Conservation (phyloP, 2,797 vertebrate genomes). For the Clangula hyemalis region DNA sequence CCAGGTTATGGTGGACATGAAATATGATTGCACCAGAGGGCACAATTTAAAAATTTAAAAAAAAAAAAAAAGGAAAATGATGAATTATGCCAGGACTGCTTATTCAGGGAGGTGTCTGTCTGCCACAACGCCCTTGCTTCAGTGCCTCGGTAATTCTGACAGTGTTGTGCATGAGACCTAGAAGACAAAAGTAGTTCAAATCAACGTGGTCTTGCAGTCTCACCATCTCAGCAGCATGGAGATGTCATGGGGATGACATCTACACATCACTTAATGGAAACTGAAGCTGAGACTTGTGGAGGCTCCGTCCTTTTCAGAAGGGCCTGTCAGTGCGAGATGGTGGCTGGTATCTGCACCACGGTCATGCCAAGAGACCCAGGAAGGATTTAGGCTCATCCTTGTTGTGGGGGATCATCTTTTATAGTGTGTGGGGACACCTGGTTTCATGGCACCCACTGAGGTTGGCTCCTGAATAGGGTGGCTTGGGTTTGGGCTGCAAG, state of each 20-base stretch:
- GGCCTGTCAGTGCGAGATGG: not conserved
- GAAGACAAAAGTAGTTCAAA: not conserved
- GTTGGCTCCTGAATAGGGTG: not conserved
- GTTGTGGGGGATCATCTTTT: not conserved
- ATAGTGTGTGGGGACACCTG: not conserved
- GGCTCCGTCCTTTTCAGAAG: not conserved
- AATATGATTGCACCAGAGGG: not conserved
- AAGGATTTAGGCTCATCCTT: not conserved
- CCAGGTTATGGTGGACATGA: not conserved
- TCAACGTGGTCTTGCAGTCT: too few species aligned
- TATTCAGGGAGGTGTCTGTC: not conserved
- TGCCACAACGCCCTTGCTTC: not conserved
- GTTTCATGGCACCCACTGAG: not conserved
- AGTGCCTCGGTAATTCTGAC: not conserved
- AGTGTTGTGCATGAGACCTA: not conserved
- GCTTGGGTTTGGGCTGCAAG: not conserved
- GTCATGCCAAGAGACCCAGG: not conserved
- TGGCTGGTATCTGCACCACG: not conserved
- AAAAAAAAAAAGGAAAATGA: not conserved
- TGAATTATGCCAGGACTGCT: not conserved
- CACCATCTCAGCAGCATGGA: not conserved
- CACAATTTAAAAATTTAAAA: not conserved
- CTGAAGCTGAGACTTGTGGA: not conserved
- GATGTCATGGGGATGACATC: not conserved
- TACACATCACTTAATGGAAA: not conserved